Percentiles rank a stretch among this genome's conserved stretches.
These are phyloP conservation scores for Rhagoletis pomonella DNA, from an alignment of 1,140 invertebrate species.

Conservation along the genomic window DNA sequence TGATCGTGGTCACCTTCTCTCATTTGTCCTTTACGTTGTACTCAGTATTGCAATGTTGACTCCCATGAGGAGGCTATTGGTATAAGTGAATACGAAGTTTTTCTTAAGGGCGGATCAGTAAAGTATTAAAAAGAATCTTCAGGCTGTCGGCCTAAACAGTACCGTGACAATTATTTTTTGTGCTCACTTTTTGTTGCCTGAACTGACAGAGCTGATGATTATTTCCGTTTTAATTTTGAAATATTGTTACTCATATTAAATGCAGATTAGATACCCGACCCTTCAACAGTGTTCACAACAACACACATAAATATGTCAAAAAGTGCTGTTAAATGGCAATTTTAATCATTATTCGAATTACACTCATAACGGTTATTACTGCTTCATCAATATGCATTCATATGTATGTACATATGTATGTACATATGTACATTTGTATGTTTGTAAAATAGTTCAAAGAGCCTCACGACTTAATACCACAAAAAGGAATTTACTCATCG, in stretches of 20 bases:
- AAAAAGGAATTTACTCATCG: not conserved
- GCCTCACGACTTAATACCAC: not conserved
- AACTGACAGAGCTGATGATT: too few relatives aligned
- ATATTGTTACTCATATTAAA: slow-evolving; percentile 13
- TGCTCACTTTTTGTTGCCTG: too few relatives aligned
- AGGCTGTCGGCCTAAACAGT: too few relatives aligned
- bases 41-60: too few relatives aligned
- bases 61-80: too few relatives aligned
- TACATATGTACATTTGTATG: not conserved
- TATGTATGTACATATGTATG: not conserved
- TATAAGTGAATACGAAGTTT: too few relatives aligned
- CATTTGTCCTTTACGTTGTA: too few relatives aligned
- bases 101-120: too few relatives aligned
- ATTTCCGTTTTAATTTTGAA: not conserved
- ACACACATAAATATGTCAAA: slow-evolving; percentile 45
- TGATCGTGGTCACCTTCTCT: too few relatives aligned
- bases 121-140: too few relatives aligned
- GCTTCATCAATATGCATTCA: not conserved
- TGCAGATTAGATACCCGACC: not conserved
- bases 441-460: not conserved
- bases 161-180: too few relatives aligned
- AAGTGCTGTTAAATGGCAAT: slow-evolving; percentile 40
- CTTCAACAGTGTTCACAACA: not conserved
- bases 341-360: slow-evolving; percentile 47
- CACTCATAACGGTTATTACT: slow-evolving; percentile 41